phyloP scores from a whole-genome alignment of 2,113 vertebrate species.

The Ornithorhynchus anatinus region DNA sequence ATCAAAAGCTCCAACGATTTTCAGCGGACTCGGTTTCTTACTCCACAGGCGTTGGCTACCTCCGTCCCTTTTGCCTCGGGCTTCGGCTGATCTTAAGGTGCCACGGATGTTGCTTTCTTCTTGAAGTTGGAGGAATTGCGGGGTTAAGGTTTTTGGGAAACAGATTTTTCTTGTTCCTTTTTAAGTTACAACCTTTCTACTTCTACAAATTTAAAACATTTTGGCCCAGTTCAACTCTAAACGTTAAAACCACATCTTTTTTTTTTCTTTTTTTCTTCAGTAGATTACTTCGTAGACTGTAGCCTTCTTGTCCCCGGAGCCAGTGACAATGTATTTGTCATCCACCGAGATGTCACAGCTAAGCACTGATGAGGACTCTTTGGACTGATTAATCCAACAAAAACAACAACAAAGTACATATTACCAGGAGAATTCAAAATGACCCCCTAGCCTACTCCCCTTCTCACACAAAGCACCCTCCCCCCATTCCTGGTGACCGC shows the following conservation, averaged over 20 bases:
- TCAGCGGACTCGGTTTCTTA: conserved; percentile 58
- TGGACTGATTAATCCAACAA: conserved; percentile 83
- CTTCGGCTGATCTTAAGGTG: conserved; percentile 55
- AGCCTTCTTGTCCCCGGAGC: conserved; percentile 86
- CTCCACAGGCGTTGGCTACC: conserved; percentile 47
- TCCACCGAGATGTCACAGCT: conserved; percentile 88
- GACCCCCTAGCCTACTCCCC: not conserved
- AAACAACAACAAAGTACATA: conserved; percentile 34
- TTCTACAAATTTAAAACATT: conserved; percentile 74
- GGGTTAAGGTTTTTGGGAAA: conserved; percentile 61
- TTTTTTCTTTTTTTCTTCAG: too few species aligned
- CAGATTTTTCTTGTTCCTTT: conserved; percentile 51
- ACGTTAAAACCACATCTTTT: conserved; percentile 60
- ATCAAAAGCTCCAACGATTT: conserved; percentile 48
- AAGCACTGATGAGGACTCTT: conserved; percentile 85
- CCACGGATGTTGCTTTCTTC: conserved; percentile 47
- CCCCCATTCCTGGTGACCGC: too few species aligned
- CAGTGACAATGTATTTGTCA: conserved; percentile 86
- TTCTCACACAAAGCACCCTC: not conserved
- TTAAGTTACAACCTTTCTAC: conserved; percentile 69
- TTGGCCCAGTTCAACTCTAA: conserved; percentile 77
- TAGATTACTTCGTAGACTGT: conserved; percentile 88
- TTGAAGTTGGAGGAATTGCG: conserved; percentile 57
- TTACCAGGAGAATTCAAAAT: not conserved
- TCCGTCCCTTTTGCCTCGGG: conserved; percentile 46